Evolutionary conservation across 2,113 vertebrate species (phyloP), one percentile per base, ranked within the genome.

Genomic region (Leuciscus idus): DNA sequence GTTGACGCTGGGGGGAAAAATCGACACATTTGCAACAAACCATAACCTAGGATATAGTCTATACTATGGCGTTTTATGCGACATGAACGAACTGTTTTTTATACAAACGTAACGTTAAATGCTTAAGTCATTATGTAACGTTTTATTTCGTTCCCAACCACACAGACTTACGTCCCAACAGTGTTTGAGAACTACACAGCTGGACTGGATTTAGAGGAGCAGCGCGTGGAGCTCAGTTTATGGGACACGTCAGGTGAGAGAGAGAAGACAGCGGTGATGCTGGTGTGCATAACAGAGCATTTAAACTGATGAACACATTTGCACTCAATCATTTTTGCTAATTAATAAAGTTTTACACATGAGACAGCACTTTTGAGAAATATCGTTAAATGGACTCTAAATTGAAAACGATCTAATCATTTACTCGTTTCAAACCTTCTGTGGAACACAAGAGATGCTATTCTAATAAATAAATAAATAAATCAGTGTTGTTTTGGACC

Each of bases 141-240:
- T 12, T 36, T 33, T 28, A 82, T 75, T 85, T n/a, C 62, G 59
- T 88, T 61, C 73, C 48, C 46, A 9, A 2, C n/a, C 87, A 7
- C 30, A 6, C 91, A 99, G 97, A 98, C 97, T 0, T 98, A 98
- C 15, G 96, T 98, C 87, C 98, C 97, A 39, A 98, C 97, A 13
- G 98, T 99, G 89, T 98, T 99, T 91, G 98, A 99, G 92, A 99
- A 99, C 93, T 99, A 99, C 94, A 98, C 97, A 2, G 96, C 97
- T 86, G 97, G 96, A 88, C 90, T 98, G 95, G 96, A 97, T 89
- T 95, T 97, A 2, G 98, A 99, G 77, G 98, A 96, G 17, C 97
- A 98, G 91, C 95, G 97, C 39, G 96, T 98, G 78, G 98, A 98
- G 94, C 96, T 99, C 75, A 99, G 97, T 88, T 95, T 98, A 12